A percentile compares a stretch with the other conserved stretches of the same genome.
These are phyloP conservation scores for Drosophila fulvimacula DNA, from an alignment of 2,888 invertebrate species.

Conservation along the genomic window DNA sequence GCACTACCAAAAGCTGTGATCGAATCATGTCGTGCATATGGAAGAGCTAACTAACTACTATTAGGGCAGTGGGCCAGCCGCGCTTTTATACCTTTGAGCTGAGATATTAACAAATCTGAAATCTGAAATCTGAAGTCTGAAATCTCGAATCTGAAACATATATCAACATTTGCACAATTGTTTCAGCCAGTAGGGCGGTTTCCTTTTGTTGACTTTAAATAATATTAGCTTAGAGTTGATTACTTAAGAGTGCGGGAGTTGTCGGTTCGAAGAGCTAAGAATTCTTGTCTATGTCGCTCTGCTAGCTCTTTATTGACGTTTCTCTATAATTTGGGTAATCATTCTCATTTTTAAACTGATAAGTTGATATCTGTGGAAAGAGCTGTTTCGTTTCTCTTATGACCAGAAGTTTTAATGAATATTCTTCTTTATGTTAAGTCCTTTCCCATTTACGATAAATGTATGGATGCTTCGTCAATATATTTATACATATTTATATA, in stretches of 20 bases:
- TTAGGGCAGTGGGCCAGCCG: background rate
- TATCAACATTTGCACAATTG: constrained; percentile 66
- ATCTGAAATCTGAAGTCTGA: constrained; percentile 9
- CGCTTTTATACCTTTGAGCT: constrained; percentile 50
- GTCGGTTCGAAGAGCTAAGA: background rate
- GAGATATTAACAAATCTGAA: constrained; percentile 48
- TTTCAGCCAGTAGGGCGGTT: constrained; percentile 28
- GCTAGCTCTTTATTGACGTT: too few species aligned
- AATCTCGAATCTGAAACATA: background rate
- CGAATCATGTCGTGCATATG: constrained; percentile 36
- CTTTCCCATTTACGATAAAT: background rate
- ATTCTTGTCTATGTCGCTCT: background rate
- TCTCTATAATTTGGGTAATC: too few species aligned
- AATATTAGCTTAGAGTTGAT: constrained; percentile 1
- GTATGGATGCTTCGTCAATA: background rate
- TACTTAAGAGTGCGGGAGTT: constrained; percentile 4
- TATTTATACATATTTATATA: background rate
- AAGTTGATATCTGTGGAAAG: background rate
- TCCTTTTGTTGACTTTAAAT: constrained; percentile 16
- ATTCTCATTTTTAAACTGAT: too few species aligned
- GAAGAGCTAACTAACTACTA: constrained; percentile 17
- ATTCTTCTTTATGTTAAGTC: background rate
- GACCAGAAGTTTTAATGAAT: background rate
- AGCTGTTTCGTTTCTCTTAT: background rate
- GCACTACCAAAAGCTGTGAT: constrained; percentile 8